A percentile compares a stretch with the other conserved stretches of the same genome.
These are phyloP conservation scores for Marcusenius ussheri DNA, from an alignment of 2,113 vertebrate species.

Conservation along the genomic window DNA sequence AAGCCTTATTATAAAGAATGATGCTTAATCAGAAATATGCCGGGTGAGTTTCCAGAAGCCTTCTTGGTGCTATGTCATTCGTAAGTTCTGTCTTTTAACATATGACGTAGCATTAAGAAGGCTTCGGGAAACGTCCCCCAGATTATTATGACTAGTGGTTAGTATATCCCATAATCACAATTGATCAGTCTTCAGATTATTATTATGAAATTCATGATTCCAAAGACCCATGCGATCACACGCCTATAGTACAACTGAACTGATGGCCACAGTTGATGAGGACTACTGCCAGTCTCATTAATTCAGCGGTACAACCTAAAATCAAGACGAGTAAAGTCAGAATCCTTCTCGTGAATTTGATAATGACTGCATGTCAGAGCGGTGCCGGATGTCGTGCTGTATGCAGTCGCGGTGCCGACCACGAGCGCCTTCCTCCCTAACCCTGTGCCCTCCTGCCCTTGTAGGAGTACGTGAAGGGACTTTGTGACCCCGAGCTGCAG, in stretches of 20 bases:
- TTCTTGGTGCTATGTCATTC: no score
- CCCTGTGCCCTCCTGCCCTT: slow-evolving; percentile 9
- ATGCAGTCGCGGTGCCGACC: background rate
- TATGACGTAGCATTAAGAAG: no score
- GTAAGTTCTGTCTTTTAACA: no score
- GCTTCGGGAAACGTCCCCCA: no score
- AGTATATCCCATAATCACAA: background rate
- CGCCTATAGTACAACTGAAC: background rate
- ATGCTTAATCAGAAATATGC: background rate
- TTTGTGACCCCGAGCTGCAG: slow-evolving; percentile 89
- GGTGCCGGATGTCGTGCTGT: background rate
- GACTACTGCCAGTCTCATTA: background rate
- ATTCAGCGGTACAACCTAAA: background rate
- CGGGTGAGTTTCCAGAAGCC: no score
- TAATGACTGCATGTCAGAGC: background rate
- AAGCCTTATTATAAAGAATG: background rate
- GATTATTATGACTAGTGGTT: background rate
- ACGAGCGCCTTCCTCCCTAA: background rate
- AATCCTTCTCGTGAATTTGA: background rate
- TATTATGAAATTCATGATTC: background rate
- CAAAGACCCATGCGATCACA: background rate
- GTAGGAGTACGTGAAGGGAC: slow-evolving; percentile 87
- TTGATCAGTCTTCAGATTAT: background rate
- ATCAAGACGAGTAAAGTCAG: background rate
- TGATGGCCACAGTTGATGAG: background rate